Percentiles rank a stretch among this genome's conserved stretches.
Evolutionary conservation across 2,113 vertebrate species (phyloP).

Genomic region (Morone saxatilis): DNA sequence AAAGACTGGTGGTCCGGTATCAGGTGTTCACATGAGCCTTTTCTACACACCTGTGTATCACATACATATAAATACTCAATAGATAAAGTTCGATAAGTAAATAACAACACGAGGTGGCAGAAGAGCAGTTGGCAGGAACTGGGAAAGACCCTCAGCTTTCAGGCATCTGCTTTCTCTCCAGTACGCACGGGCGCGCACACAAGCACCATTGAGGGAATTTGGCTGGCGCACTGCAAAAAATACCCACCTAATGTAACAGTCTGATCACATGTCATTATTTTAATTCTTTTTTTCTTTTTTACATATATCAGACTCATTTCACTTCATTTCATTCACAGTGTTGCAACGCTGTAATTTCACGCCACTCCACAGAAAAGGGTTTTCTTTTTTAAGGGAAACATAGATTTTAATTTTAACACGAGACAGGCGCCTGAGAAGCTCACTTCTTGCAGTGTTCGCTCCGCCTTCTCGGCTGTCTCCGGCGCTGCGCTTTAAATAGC

Average conservation of each 20-base stretch:
- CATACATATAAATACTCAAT: background rate
- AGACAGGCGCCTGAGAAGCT: background rate
- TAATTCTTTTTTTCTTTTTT: background rate
- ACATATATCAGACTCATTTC: background rate
- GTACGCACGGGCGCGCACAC: background rate
- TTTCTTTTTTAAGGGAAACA: background rate
- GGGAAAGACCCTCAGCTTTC: background rate
- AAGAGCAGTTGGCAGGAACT: background rate
- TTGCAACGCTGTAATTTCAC: background rate
- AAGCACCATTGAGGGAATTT: constrained; percentile 48
- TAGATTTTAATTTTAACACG: background rate
- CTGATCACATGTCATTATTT: background rate
- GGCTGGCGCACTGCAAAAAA: constrained; percentile 46
- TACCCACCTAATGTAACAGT: background rate
- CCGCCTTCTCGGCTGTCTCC: constrained; percentile 73
- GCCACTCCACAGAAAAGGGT: background rate
- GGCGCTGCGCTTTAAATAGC: constrained; percentile 87
- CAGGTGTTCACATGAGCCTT: background rate
- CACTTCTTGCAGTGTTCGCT: constrained; percentile 62
- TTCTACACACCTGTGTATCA: background rate
- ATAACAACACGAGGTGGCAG: background rate
- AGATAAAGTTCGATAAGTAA: background rate
- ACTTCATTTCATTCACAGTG: background rate
- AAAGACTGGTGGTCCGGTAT: background rate
- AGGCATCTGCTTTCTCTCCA: background rate